phyloP scores from a whole-genome alignment of 2,113 vertebrate genomes.

The Tangachromis dhanisi region DNA sequence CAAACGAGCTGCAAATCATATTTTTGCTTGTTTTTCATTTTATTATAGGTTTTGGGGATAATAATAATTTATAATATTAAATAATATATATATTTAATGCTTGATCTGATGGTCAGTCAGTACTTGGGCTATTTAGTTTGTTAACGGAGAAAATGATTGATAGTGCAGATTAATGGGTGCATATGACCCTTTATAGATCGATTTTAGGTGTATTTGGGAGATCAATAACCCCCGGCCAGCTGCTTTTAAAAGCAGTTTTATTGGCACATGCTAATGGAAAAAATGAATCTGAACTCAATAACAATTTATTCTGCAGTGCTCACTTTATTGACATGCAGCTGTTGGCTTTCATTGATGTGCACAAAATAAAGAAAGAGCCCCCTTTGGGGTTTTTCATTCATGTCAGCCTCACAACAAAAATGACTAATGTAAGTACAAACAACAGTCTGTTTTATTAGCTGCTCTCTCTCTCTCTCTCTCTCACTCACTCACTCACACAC shows the following conservation, averaged over 20 bases:
- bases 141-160: not conserved
- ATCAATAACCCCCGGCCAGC: not conserved
- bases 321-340: not conserved
- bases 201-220: not conserved
- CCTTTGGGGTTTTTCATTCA: not conserved
- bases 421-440: not conserved
- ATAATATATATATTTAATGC: not conserved
- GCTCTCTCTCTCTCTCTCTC: not conserved
- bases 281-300: not conserved
- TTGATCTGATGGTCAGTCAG: not conserved
- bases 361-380: not conserved
- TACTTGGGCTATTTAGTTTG: not conserved
- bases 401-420: not conserved
- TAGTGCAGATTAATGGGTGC: not conserved
- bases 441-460: not conserved
- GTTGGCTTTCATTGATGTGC: not conserved
- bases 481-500: accelerated
- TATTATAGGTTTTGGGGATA: not conserved
- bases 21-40: not conserved
- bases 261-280: not conserved
- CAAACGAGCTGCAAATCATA: not conserved
- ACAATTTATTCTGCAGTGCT: not conserved
- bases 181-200: not conserved
- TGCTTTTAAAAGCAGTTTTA: slow-evolving; percentile 8
- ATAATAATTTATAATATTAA: not conserved